Base-by-base conservation (phyloP, 2,888 invertebrate genomes). In the Abrostola triplasia region DNA sequence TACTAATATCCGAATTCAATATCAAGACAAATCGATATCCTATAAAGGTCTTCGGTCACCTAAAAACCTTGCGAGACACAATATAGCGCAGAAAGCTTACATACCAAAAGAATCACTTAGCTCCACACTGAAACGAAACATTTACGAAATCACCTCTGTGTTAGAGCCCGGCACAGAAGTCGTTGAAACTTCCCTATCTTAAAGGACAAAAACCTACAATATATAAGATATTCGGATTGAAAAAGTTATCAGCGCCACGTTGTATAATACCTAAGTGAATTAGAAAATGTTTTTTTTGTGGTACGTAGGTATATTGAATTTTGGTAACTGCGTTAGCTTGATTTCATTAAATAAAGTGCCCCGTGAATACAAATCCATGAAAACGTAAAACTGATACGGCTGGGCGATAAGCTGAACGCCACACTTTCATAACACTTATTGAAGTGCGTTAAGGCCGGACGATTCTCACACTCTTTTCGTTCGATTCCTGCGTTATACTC, bases 341-440 rank as follows among this genome's bases (percentile, higher is more conserved):
- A 60, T 72, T 76, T 76, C 71, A 75, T 75, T 72, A 76, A 54
- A 59, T 48, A 12, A 44, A 76, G 71, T 72, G 71, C 56, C 76
- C 50, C 59, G 54, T 70, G 53, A 57, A 76, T 65, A 76, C 72
- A 65, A 51, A 76, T 60, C 71, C 56, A 75, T 59, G 49, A 53
- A 55, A 54, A 57, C 59, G 47, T 56, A 59, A 54, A 70, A 64
- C 71, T 64, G 71, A 71, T 75, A 58, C 40, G 55, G 55, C 10
- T 52, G 36, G 52, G 47, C 47, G 76, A 72, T 76, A 72, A 65
- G 54, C 36, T 1, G 57, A 76, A 72, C 48, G 65, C 57, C 65
- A 61, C 71, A 75, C 66, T 58, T 76, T 76, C 55, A 60, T 57
- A 10, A 59, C 37, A 48, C 57, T 72, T 60, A 65, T 71, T 71